phyloP scores from a whole-genome alignment of 1,140 invertebrate species.

The Aphaenogaster floridana region DNA sequence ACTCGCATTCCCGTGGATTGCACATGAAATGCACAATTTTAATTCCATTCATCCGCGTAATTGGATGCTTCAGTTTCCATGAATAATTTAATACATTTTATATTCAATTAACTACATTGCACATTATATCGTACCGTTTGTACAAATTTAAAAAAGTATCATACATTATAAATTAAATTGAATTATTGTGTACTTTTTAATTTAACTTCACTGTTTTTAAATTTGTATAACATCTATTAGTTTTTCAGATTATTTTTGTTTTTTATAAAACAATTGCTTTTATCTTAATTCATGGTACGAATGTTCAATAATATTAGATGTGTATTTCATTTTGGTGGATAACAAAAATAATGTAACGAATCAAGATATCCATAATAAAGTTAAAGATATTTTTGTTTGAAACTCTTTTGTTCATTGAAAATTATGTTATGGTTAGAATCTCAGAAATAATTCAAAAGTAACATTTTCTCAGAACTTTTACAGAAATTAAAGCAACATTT shows the following conservation, averaged over 20 bases:
- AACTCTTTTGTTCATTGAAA: background rate
- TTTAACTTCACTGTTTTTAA: background rate
- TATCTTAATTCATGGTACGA: background rate
- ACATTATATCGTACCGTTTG: background rate
- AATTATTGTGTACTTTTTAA: background rate
- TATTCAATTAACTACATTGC: slow-evolving; percentile 1
- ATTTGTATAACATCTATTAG: background rate
- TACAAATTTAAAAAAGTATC: background rate
- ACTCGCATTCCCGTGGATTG: background rate
- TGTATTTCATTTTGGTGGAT: background rate
- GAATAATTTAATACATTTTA: slow-evolving; percentile 22
- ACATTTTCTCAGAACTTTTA: background rate
- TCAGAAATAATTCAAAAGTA: background rate
- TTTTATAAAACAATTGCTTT: background rate
- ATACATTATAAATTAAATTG: background rate
- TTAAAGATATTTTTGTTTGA: background rate
- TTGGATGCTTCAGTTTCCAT: slow-evolving; percentile 16
- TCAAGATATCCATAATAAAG: background rate
- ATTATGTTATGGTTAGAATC: background rate
- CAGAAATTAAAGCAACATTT: background rate
- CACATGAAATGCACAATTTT: slow-evolving; percentile 22
- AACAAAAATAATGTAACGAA: background rate
- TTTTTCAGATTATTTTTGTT: background rate
- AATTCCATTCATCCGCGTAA: slow-evolving; percentile 25
- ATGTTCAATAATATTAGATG: background rate